Evolutionary conservation across 2,888 invertebrate species (phyloP).

Genomic region (Oscheius sp.): DNA sequence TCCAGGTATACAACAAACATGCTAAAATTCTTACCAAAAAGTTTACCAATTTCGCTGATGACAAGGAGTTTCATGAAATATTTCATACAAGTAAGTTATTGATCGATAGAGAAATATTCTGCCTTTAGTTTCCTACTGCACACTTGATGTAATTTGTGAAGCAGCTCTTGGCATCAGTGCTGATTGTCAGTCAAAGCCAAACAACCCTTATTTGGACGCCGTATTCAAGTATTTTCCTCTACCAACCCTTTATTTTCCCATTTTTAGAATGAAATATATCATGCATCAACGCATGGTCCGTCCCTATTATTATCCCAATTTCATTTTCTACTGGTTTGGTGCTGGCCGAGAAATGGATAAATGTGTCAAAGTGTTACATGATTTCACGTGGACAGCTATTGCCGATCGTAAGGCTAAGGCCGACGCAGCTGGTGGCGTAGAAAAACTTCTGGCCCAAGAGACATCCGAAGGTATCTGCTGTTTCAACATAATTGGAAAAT

Average conservation of each 20-base stretch:
- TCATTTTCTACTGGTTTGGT: constrained; percentile 74
- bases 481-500: neutral
- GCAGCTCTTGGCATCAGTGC: constrained; percentile 69
- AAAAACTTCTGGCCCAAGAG: constrained; percentile 55
- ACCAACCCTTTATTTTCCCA: neutral
- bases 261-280: constrained; percentile 67
- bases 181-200: constrained; percentile 66
- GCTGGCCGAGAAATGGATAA: constrained; percentile 74
- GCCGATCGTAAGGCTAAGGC: constrained; percentile 57
- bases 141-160: constrained; percentile 76
- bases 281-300: constrained; percentile 73
- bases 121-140: constrained; percentile 74
- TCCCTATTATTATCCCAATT: constrained; percentile 75
- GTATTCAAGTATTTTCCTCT: constrained; percentile 58
- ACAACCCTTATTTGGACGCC: constrained; percentile 69
- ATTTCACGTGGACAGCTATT: constrained; percentile 74
- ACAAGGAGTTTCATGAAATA: constrained; percentile 54
- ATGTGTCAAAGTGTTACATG: constrained; percentile 74
- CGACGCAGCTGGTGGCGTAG: constrained; percentile 64
- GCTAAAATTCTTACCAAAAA: constrained; percentile 69
- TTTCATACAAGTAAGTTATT: constrained; percentile 53
- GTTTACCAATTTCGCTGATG: constrained; percentile 58
- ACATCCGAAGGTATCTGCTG: constrained; percentile 46
- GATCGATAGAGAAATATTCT: constrained; percentile 38
- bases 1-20: constrained; percentile 75